Percentiles rank a stretch among this genome's conserved stretches.
Conservation (phyloP, 2,797 vertebrate genomes). For the Champsocephalus gunnari region DNA sequence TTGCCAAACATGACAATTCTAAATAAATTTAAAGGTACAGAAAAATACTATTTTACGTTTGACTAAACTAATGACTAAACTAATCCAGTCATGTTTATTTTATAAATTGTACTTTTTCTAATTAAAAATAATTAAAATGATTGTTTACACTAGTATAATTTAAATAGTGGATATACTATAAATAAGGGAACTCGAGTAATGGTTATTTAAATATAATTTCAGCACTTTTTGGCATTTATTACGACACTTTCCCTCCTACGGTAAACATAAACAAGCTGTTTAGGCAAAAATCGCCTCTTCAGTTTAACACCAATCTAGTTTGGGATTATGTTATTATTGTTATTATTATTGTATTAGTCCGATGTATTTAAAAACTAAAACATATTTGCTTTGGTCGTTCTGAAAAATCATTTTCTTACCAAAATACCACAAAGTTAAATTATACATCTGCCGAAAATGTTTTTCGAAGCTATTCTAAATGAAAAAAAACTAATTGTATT, state of each 20-base stretch:
- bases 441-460: not conserved
- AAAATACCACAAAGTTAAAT: conserved; percentile 14
- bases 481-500: not conserved
- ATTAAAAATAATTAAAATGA: not conserved
- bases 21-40: not conserved
- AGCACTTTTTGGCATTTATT: not conserved
- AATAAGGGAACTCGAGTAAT: not conserved
- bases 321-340: not conserved
- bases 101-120: not conserved
- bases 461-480: not conserved
- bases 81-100: not conserved
- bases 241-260: conserved; percentile 16
- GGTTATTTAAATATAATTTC: not conserved
- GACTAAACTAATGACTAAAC: not conserved
- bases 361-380: not conserved
- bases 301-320: not conserved
- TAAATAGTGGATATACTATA: not conserved
- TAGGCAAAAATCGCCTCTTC: not conserved
- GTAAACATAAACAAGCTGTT: conserved; percentile 32
- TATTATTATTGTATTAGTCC: not conserved
- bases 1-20: conserved; percentile 9
- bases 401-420: not conserved
- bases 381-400: not conserved
- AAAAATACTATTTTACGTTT: not conserved
- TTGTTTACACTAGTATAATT: not conserved